Base-by-base conservation (phyloP, 2,113 vertebrate genomes). In the Phycodurus eques region DNA sequence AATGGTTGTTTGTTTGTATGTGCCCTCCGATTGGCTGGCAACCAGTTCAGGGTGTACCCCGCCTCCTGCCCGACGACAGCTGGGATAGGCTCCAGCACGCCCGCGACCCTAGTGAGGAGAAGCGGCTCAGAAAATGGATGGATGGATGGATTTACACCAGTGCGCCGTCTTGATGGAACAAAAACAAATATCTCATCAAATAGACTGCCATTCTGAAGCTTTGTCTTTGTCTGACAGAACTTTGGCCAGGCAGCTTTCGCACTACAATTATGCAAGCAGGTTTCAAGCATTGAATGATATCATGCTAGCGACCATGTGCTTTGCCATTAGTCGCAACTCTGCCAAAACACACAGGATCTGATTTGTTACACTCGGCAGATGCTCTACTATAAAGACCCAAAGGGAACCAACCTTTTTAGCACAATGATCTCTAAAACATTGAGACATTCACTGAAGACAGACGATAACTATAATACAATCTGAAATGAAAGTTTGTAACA, bases 361-460 rank as follows among this genome's bases (percentile, higher is more conserved):
- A 66, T 66, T 66, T 47, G 43, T 14, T 47, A 47, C 64, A 10
- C 71, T 74, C 67, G 35, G 46, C 49, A 31, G 66, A 71, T 47
- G 47, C 68, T 70, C 35, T 59, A 68, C 71, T 67, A 59, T 71
- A 77, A 70, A 54, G 54, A 54, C 47, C 74, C 67, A 51, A 78
- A 62, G 47, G 76, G 76, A 78, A 84, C 61, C 71, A 73, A 77
- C 68, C 71, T 69, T 81, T 81, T 66, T 35, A 44, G 68, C 20
- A 54, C 53, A 54, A n/a, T 11, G 20, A 54, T 67, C 1, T 63
- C 19, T 5, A 61, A 63, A 42, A 42, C 17, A 63, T 20, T 17
- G 2, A 61, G 31, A 61, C 59, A 31, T 57, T 10, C 56, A 57
- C 2, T 12, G 13, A 59, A 31, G 27, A 59, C 10, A 46, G 44